Conservation (phyloP, 2,113 vertebrate genomes). For the Stegastes partitus region DNA sequence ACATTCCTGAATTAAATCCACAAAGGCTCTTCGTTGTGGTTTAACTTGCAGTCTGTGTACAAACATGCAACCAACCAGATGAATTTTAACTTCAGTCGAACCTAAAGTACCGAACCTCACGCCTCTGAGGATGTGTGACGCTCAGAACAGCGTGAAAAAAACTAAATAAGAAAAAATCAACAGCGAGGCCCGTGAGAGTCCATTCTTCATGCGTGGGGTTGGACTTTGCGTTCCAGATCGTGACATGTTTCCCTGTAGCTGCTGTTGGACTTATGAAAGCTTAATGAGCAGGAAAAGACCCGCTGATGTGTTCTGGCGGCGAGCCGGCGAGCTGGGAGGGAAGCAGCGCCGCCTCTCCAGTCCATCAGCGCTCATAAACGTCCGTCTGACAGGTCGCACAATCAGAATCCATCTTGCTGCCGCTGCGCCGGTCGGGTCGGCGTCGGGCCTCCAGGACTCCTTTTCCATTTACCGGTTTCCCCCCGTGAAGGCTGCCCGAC, state of each 20-base stretch:
- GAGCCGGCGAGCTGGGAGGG: slow-evolving; percentile 19
- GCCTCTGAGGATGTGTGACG: too few relatives aligned
- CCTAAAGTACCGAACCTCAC: too few relatives aligned
- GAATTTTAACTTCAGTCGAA: too few relatives aligned
- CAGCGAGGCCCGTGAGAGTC: slow-evolving; percentile 4
- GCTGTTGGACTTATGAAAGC: slow-evolving; percentile 54
- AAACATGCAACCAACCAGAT: too few relatives aligned
- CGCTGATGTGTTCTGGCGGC: slow-evolving; percentile 51
- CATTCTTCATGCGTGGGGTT: slow-evolving; percentile 12
- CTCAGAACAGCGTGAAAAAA: not conserved
- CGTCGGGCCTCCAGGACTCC: slow-evolving; percentile 22
- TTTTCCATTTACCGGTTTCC: slow-evolving; percentile 40
- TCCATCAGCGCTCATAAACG: slow-evolving; percentile 45
- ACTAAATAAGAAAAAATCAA: not conserved
- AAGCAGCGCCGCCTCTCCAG: not conserved
- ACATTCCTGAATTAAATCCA: too few relatives aligned
- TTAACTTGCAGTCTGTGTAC: too few relatives aligned
- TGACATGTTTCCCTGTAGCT: slow-evolving; percentile 50
- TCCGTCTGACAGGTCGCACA: slow-evolving; percentile 32
- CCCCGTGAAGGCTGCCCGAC: slow-evolving; percentile 20
- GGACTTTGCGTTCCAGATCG: slow-evolving; percentile 24
- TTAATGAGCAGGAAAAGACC: slow-evolving; percentile 64
- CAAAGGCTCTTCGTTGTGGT: too few relatives aligned
- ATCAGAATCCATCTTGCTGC: slow-evolving; percentile 11
- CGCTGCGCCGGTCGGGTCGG: too few relatives aligned